These are phyloP conservation scores for Drosophila mojavensis DNA, from an alignment of 1,140 invertebrate genomes.

Conservation along the genomic window DNA sequence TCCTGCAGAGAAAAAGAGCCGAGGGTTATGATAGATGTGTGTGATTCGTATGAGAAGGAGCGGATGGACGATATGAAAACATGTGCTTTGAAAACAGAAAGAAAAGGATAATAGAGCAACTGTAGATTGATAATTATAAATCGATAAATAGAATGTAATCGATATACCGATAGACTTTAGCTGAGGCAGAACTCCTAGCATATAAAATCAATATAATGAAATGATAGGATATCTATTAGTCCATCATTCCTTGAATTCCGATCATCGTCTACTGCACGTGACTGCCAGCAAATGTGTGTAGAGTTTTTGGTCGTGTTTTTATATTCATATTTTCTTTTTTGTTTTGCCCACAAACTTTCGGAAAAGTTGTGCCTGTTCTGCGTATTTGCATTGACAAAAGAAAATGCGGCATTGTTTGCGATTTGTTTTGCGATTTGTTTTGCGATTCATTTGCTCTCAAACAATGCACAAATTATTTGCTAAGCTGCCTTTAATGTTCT, in stretches of 20 bases:
- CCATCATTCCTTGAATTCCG: background rate
- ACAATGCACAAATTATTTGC: slow-evolving; percentile 67
- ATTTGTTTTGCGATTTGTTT: slow-evolving; percentile 18
- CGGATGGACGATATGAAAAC: no score
- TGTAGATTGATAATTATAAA: no score
- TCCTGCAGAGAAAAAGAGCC: background rate
- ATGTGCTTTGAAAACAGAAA: no score
- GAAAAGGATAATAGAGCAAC: no score
- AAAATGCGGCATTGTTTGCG: slow-evolving; percentile 60
- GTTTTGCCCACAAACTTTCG: slow-evolving; percentile 55
- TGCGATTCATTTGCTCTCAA: slow-evolving; percentile 40
- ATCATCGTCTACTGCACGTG: background rate
- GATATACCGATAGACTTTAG: no score
- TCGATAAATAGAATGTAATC: no score
- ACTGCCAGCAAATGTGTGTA: slow-evolving; percentile 28
- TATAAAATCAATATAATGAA: background rate
- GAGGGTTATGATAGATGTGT: slow-evolving; percentile 1
- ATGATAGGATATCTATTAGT: slow-evolving; percentile 4
- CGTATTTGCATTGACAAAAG: slow-evolving; percentile 42
- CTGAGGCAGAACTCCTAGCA: no score
- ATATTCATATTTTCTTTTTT: slow-evolving; percentile 45
- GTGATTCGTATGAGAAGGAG: background rate
- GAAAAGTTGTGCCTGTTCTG: slow-evolving; percentile 44
- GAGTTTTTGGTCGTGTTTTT: slow-evolving; percentile 25
- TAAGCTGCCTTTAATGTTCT: slow-evolving; percentile 17